Percentiles rank a stretch among this genome's conserved stretches.
Conservation (phyloP, 2,888 invertebrate genomes). For the Adela reaumurella region DNA sequence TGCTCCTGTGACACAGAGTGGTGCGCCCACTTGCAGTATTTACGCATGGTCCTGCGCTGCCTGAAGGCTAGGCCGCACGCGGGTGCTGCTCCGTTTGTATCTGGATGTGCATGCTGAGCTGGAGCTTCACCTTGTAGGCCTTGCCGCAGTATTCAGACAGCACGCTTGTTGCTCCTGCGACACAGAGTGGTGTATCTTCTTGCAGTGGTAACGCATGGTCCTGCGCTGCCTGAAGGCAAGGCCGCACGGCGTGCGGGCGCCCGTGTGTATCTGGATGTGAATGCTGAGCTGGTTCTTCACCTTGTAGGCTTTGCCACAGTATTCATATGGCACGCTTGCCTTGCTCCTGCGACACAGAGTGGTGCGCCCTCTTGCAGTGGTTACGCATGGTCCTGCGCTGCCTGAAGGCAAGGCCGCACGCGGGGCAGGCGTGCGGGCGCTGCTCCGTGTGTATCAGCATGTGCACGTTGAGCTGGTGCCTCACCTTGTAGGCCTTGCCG, state of each 20-base stretch:
- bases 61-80: slow-evolving; percentile 57
- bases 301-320: no score
- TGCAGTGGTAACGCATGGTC: slow-evolving; percentile 43
- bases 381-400: slow-evolving; percentile 45
- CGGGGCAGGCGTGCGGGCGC: slow-evolving; percentile 53
- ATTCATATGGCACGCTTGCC: no score
- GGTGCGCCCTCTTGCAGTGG: slow-evolving; percentile 48
- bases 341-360: slow-evolving; percentile 4
- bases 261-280: slow-evolving; percentile 50
- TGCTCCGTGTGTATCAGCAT: slow-evolving; percentile 45
- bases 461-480: slow-evolving; percentile 57
- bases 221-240: slow-evolving; percentile 55
- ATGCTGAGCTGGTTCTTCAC: slow-evolving; percentile 52
- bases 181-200: slow-evolving; percentile 43
- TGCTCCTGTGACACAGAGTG: slow-evolving; percentile 55
- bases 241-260: slow-evolving; percentile 54
- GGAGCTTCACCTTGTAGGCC: slow-evolving; percentile 57
- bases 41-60: slow-evolving; percentile 42
- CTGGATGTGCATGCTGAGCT: slow-evolving; percentile 50
- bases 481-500: slow-evolving; percentile 54
- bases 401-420: slow-evolving; percentile 57
- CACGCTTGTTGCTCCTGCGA: slow-evolving; percentile 61
- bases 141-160: slow-evolving; percentile 55
- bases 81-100: slow-evolving; percentile 51
- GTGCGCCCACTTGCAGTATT: slow-evolving; percentile 49